Evolutionary conservation across 2,797 vertebrate species (phyloP).

Genomic region (Prunella strophiata): DNA sequence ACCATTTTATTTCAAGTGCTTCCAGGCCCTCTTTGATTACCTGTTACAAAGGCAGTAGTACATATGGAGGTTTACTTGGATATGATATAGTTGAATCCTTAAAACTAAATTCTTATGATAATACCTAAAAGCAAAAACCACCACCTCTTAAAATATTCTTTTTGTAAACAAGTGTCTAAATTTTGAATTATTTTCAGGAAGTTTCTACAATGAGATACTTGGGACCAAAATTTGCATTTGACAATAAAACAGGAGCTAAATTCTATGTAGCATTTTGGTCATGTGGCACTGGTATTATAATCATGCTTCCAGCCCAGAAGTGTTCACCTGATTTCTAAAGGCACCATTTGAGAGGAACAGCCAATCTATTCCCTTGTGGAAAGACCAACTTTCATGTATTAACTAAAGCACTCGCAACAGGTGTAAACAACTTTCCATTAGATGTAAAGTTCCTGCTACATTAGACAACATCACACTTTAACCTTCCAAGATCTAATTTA

Average conservation of each 20-base stretch:
- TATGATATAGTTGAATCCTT: neutral
- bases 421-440: slow-evolving; percentile 64
- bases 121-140: neutral
- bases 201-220: neutral
- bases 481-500: slow-evolving; percentile 60
- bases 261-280: neutral
- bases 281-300: neutral
- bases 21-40: neutral
- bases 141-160: neutral
- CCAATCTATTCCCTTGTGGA: neutral
- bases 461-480: slow-evolving; percentile 64
- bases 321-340: neutral
- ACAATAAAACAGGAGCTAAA: neutral
- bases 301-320: neutral
- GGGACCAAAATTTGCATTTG: neutral
- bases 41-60: neutral
- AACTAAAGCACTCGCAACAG: slow-evolving; percentile 12
- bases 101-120: neutral
- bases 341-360: neutral
- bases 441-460: slow-evolving; percentile 39
- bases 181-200: neutral
- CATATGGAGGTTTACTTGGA: neutral
- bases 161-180: neutral
- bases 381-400: neutral
- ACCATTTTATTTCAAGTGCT: neutral